Percentiles rank a stretch among this genome's conserved stretches.
Evolutionary conservation across 2,113 vertebrate species (phyloP).

Genomic region (Rallus limicola): DNA sequence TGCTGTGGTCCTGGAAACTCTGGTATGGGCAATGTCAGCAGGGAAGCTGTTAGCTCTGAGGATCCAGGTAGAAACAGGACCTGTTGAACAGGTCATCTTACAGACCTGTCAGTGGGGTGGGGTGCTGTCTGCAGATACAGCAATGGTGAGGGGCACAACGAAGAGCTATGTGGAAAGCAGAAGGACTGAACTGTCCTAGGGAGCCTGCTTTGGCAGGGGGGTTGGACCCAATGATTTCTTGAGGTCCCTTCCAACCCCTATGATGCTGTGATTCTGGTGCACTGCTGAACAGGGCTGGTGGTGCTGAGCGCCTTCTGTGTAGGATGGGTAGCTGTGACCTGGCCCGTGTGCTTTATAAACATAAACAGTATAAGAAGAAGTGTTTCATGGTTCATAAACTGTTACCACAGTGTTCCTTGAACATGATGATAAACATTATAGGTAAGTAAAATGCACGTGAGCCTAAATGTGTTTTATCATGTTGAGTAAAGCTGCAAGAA

Average conservation of each 20-base stretch:
- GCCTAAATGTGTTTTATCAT: background rate
- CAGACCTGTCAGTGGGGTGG: background rate
- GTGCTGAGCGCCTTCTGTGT: background rate
- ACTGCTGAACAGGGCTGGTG: background rate
- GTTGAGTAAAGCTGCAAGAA: background rate
- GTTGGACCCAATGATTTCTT: too few relatives aligned
- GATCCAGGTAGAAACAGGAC: background rate
- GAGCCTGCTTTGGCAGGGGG: too few relatives aligned
- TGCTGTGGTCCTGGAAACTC: background rate
- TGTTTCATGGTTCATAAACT: background rate
- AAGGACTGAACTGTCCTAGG: background rate
- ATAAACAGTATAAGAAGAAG: background rate
- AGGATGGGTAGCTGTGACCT: background rate
- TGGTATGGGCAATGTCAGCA: background rate
- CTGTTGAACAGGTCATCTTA: background rate
- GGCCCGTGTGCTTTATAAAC: background rate
- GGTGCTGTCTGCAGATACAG: background rate
- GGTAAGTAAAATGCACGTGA: background rate
- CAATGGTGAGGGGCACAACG: rapidly evolving
- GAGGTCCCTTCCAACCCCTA: too few relatives aligned
- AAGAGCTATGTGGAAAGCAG: background rate
- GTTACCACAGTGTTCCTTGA: background rate
- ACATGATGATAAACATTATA: background rate
- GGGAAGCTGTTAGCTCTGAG: background rate
- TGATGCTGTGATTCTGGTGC: too few relatives aligned